Base-by-base conservation (phyloP, 2,888 invertebrate species). In the Zaprionus lineosus region DNA sequence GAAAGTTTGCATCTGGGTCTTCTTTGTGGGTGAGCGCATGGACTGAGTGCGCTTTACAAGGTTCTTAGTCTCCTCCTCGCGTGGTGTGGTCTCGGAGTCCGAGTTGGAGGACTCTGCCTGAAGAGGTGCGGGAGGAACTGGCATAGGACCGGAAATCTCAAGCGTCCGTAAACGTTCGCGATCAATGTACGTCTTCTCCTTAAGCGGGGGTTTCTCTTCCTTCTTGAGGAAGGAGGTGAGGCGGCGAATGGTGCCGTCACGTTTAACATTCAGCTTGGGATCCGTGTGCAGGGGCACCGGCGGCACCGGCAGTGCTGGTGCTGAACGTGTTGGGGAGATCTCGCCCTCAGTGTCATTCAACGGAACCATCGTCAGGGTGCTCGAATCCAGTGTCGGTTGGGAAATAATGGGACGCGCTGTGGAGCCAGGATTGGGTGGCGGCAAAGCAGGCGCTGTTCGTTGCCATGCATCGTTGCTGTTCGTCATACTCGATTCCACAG, bases 141-240 rank as follows among this genome's bases (percentile, higher is more conserved):
- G 92, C 73, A 97, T 96, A 0, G 97, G 97, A 78, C 94, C 92
- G 0, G 97, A 97, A 78, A 97, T 97, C 87, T 96, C 94, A 43
- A 96, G 90, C 51, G 93, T 94, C 41, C 95, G 92, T 44, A 97
- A 86, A 0, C 93, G 91, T 8, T 93, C 94, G 81, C 94, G 94
- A 81, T 96, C 95, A 0, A 93, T 90, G 0, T 91, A 91, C 71
- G 95, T 95, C 47, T 92, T 92, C 5, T 93, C 91, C 88, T 93
- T 94, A 0, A 92, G 83, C 61, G 92, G 92, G 48, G 92, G 91
- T 0, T 94, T 93, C 74, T 91, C 90, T 16, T 92, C 92, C 21
- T 93, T 92, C 87, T 93, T 94, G 12, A 94, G 89, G 79, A 96
- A 95, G 0, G 95, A 95, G 0, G 95, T 93, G 39, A 96, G 93